Conservation (phyloP, 2,113 vertebrate species). For the Tor tambroides region DNA sequence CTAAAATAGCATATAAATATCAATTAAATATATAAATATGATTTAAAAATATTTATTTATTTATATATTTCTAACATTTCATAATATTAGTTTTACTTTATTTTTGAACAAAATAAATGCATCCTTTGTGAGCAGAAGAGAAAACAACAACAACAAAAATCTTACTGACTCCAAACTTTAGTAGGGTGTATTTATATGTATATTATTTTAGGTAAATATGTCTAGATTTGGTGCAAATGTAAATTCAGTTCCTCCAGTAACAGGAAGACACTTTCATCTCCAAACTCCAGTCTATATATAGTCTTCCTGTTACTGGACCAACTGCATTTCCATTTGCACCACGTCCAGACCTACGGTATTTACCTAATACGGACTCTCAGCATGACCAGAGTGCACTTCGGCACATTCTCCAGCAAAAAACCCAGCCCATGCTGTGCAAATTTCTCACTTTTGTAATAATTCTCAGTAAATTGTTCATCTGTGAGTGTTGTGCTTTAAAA, state of each 20-base stretch:
- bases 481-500: neutral
- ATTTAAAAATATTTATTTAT: too few species aligned
- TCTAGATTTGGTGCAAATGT: neutral
- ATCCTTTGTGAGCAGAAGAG: neutral
- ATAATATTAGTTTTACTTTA: neutral
- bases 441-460: neutral
- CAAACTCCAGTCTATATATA: slow-evolving; percentile 1
- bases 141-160: neutral
- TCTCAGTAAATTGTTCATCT: neutral
- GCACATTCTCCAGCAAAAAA: neutral
- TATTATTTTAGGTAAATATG: neutral
- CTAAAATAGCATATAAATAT: too few species aligned
- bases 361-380: neutral
- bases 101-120: neutral
- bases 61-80: neutral
- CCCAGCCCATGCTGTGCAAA: neutral
- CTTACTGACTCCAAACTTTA: neutral
- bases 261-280: neutral
- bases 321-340: neutral
- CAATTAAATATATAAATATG: too few species aligned
- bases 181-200: neutral
- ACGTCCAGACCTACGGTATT: neutral
- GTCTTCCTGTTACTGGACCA: neutral
- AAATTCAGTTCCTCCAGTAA: neutral
- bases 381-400: neutral